Percentiles rank a stretch among this genome's conserved stretches.
Conservation (phyloP, 1,140 invertebrate genomes). For the Anadara kagoshimensis region DNA sequence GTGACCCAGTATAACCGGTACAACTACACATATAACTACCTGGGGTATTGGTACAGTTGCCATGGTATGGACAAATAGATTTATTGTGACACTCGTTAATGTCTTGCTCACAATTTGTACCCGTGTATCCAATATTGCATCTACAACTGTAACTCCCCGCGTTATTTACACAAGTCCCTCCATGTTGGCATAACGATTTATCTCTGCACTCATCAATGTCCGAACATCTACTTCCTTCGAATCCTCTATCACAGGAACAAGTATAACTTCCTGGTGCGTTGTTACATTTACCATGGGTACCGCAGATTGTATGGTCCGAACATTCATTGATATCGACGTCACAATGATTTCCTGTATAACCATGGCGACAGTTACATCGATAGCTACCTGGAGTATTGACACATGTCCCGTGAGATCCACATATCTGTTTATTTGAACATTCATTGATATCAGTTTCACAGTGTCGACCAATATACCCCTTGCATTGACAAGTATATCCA, state of each 20-base stretch:
- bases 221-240: background rate
- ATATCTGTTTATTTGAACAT: constrained; percentile 6
- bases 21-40: constrained; percentile 27
- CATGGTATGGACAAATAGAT: background rate
- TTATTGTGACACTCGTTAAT: constrained; percentile 12
- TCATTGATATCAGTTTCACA: constrained; percentile 31
- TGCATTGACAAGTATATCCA: no score
- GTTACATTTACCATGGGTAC: constrained; percentile 3
- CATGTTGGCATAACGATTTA: constrained; percentile 17
- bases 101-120: constrained; percentile 20
- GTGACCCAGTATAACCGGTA: background rate
- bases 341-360: constrained; percentile 17
- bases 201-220: constrained; percentile 5
- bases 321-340: constrained; percentile 26
- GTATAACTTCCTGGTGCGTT: constrained; percentile 17
- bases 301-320: background rate
- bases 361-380: constrained; percentile 22
- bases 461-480: constrained; percentile 19
- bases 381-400: constrained; percentile 24
- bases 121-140: constrained; percentile 19
- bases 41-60: constrained; percentile 18
- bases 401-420: constrained; percentile 27
- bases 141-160: constrained; percentile 16
- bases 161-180: constrained; percentile 21
- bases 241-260: constrained; percentile 14